phyloP scores from a whole-genome alignment of 1,140 invertebrate species.

The Ceratitis capitata region DNA sequence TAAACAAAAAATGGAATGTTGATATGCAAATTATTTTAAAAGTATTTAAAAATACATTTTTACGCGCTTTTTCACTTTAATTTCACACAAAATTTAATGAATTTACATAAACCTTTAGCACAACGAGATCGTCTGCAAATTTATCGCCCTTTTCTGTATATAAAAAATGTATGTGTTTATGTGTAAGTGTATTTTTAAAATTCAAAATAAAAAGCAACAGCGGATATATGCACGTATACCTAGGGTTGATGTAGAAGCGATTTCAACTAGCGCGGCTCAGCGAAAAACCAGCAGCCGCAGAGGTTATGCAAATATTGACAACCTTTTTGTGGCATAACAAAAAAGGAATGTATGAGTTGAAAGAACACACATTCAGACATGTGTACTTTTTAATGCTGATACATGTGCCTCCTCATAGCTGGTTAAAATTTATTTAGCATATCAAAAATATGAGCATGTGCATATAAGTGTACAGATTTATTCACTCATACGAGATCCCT shows the following conservation, averaged over 20 bases:
- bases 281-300: constrained; percentile 40
- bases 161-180: neutral
- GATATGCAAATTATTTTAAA: neutral
- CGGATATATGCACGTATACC: neutral
- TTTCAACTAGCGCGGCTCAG: neutral
- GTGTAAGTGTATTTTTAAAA: too few relatives aligned
- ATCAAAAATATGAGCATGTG: neutral
- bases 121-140: neutral
- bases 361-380: neutral
- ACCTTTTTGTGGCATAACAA: constrained; percentile 41
- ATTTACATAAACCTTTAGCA: constrained; percentile 9
- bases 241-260: neutral
- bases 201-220: neutral
- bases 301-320: constrained; percentile 56
- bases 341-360: constrained; percentile 41
- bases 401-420: neutral
- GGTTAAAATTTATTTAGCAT: neutral
- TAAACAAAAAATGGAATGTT: neutral
- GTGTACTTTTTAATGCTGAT: too few relatives aligned
- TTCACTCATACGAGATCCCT: neutral
- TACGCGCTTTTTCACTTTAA: constrained; percentile 8
- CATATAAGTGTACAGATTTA: neutral
- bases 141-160: neutral
- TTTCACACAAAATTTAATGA: constrained; percentile 33
- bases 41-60: constrained; percentile 20